These are phyloP conservation scores for Agrotis puta DNA, from an alignment of 2,888 invertebrate species.

Conservation along the genomic window DNA sequence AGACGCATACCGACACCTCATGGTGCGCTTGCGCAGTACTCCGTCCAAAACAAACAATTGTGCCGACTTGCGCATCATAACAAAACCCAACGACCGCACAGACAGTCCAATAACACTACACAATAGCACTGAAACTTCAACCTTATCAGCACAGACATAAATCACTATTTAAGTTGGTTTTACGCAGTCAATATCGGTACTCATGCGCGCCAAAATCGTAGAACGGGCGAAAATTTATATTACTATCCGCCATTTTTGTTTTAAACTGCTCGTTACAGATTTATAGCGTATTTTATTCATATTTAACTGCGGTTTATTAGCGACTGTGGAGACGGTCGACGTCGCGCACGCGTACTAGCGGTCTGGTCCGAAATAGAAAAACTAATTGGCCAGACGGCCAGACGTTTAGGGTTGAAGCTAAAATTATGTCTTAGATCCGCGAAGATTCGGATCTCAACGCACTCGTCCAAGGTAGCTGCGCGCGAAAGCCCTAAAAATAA, in stretches of 20 bases:
- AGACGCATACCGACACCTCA: slow-evolving; percentile 44
- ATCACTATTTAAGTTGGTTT: slow-evolving; percentile 60
- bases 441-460: slow-evolving; percentile 72
- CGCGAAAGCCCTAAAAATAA: slow-evolving; percentile 71
- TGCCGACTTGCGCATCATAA: slow-evolving; percentile 68
- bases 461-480: slow-evolving; percentile 59
- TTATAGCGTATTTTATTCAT: slow-evolving; percentile 75
- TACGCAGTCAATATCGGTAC: slow-evolving; percentile 24
- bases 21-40: slow-evolving; percentile 48
- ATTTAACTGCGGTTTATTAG: slow-evolving; percentile 69
- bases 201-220: slow-evolving; percentile 57
- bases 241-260: slow-evolving; percentile 68
- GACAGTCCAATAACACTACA: slow-evolving; percentile 63
- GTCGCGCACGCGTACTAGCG: slow-evolving; percentile 72
- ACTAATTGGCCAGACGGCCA: slow-evolving; percentile 86
- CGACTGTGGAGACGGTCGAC: slow-evolving; percentile 69
- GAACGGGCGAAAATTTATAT: slow-evolving; percentile 65
- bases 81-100: slow-evolving; percentile 63
- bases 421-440: slow-evolving; percentile 77
- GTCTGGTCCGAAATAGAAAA: slow-evolving; percentile 85
- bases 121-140: slow-evolving; percentile 59
- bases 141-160: slow-evolving; percentile 53
- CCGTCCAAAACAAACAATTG: slow-evolving; percentile 70
- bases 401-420: slow-evolving; percentile 83
- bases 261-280: slow-evolving; percentile 65